Percentiles rank a stretch among this genome's conserved stretches.
These are phyloP conservation scores for Pteria penguin DNA, from an alignment of 2,888 invertebrate species.

Conservation along the genomic window DNA sequence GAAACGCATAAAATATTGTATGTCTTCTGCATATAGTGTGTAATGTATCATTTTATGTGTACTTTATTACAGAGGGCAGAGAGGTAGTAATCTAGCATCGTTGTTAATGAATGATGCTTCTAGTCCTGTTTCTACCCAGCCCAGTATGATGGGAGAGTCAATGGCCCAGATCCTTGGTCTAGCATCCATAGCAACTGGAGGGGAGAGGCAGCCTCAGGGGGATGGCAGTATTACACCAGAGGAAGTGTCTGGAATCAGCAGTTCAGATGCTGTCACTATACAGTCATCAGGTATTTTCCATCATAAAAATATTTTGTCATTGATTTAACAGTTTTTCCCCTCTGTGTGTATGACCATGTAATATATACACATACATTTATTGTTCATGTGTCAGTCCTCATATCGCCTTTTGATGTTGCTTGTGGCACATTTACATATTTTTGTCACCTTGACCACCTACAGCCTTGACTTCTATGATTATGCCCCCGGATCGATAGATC, in stretches of 20 bases:
- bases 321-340: neutral
- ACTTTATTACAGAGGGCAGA: neutral
- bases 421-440: neutral
- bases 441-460: neutral
- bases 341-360: too few relatives aligned
- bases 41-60: too few relatives aligned
- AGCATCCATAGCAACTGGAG: constrained; percentile 3
- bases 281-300: constrained; percentile 63
- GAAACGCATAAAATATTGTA: too few relatives aligned
- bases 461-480: too few relatives aligned
- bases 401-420: neutral
- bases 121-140: constrained; percentile 5
- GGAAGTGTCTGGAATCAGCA: constrained; percentile 68
- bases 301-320: neutral
- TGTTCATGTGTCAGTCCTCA: neutral
- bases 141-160: neutral
- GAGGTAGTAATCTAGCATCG: constrained; percentile 51
- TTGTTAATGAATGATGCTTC: constrained; percentile 52
- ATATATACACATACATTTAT: too few relatives aligned
- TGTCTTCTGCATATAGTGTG: too few relatives aligned
- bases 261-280: constrained; percentile 69
- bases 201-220: constrained; percentile 20
- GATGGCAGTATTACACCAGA: constrained; percentile 64
- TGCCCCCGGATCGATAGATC: too few relatives aligned
- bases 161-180: neutral